phyloP scores from a whole-genome alignment of 2,888 invertebrate species.

The Alsophila aescularia region DNA sequence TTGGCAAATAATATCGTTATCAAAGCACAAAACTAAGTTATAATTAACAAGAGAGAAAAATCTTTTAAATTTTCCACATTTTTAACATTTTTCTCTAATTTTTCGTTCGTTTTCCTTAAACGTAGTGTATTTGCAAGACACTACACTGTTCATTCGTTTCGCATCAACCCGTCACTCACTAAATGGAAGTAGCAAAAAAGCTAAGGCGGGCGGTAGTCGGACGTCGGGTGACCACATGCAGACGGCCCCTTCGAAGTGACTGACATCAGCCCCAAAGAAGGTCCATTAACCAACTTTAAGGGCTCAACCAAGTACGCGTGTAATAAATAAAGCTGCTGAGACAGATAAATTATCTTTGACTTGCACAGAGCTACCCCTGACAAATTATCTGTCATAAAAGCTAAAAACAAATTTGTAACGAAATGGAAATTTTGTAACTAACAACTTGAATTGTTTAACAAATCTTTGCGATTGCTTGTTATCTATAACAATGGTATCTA shows the following conservation, averaged over 20 bases:
- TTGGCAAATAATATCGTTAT: neutral
- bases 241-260: constrained; percentile 51
- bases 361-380: constrained; percentile 77
- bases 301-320: constrained; percentile 76
- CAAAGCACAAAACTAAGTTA: neutral
- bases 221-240: constrained; percentile 58
- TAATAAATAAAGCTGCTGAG: constrained; percentile 82
- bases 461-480: constrained; percentile 45
- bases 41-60: neutral
- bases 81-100: neutral
- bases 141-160: constrained; percentile 61
- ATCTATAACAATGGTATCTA: neutral
- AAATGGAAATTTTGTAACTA: constrained; percentile 74
- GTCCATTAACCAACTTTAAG: constrained; percentile 81
- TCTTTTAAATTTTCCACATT: neutral
- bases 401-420: constrained; percentile 79
- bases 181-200: constrained; percentile 59
- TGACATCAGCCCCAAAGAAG: constrained; percentile 74
- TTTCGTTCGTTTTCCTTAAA: constrained; percentile 2
- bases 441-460: constrained; percentile 62
- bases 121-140: constrained; percentile 39
- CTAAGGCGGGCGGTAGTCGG: constrained; percentile 38
- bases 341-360: constrained; percentile 84
- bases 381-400: constrained; percentile 82
- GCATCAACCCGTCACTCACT: constrained; percentile 65